These are phyloP conservation scores for Saturnia pavonia DNA, from an alignment of 2,888 invertebrate species.

Conservation along the genomic window DNA sequence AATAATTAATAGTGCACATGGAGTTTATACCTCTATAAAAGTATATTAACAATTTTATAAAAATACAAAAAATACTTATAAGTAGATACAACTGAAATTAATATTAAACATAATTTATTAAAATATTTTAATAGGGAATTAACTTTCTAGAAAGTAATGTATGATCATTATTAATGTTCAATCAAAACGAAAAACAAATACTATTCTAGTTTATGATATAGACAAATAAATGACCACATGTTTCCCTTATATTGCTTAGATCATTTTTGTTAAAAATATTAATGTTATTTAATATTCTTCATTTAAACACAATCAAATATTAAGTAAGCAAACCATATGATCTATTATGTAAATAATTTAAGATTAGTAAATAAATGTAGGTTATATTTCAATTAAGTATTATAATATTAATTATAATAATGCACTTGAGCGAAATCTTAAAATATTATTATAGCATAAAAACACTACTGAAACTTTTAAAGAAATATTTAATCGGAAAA, in stretches of 20 bases:
- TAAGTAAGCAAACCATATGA: neutral
- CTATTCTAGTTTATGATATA: neutral
- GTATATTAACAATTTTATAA: neutral
- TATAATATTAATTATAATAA: neutral
- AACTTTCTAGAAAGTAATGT: neutral
- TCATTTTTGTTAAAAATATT: neutral
- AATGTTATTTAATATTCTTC: neutral
- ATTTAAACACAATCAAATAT: slow-evolving; percentile 3
- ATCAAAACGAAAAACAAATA: neutral
- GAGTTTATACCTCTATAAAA: neutral
- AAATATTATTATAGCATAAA: neutral
- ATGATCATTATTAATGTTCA: neutral
- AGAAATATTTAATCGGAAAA: slow-evolving; percentile 23
- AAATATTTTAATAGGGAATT: neutral
- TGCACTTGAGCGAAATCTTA: neutral
- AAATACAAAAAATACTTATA: neutral
- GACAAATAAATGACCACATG: neutral
- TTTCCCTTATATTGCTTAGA: neutral
- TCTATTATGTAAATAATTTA: neutral
- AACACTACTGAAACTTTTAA: neutral
- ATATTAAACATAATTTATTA: neutral
- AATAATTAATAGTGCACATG: neutral
- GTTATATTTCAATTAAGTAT: slow-evolving; percentile 16
- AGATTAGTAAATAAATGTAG: slow-evolving; percentile 18
- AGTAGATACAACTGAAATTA: neutral